Base-by-base conservation (phyloP, 2,113 vertebrate genomes). In the Haplotaxodon microlepis region DNA sequence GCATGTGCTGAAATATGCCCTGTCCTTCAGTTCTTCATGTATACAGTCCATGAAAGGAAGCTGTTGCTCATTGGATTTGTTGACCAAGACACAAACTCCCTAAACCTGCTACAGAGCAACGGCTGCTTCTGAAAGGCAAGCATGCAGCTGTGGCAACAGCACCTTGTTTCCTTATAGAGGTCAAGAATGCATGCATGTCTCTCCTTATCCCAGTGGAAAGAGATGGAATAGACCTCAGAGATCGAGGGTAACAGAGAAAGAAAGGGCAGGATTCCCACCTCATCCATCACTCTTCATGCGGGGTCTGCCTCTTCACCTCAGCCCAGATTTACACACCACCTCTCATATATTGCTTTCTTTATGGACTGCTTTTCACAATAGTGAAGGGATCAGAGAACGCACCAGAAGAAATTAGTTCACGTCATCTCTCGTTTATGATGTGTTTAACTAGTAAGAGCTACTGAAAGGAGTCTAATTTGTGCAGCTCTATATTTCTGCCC, bases 131-230 rank as follows among this genome's bases (percentile, higher is more conserved):
- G 4, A 12, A 66, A 85, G 93, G 71, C 36, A 50, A 87, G 92
- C 87, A 86, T 79, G 90, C 94, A 96, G 94, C 94, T 95, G 94
- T 93, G 92, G 94, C 92, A 96, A 96, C 93, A 94, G 86, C 47
- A 57, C 83, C 88, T 71, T 90, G 90, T 92, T 93, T 91, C 93
- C 91, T 89, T 50, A 63, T 34, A 84, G 90, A 94, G 90, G 95
- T 94, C 91, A 93, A 93, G 90, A 95, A 92, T 91, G 91, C 89
- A 50, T 16, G 38, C 84, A 80, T 51, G 89, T 91, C 85, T 91
- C 87, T 90, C 81, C 59, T 78, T 27, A 84, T 91, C 94, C 93
- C 93, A 57, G 92, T 87, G 90, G 92, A 91, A 85, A 80, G 80
- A 90, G 94, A 95, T 91, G 90, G 94, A 93, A 88, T 84, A 92